Conservation (phyloP, 2,113 vertebrate genomes). For the Cephalopterus ornatus region DNA sequence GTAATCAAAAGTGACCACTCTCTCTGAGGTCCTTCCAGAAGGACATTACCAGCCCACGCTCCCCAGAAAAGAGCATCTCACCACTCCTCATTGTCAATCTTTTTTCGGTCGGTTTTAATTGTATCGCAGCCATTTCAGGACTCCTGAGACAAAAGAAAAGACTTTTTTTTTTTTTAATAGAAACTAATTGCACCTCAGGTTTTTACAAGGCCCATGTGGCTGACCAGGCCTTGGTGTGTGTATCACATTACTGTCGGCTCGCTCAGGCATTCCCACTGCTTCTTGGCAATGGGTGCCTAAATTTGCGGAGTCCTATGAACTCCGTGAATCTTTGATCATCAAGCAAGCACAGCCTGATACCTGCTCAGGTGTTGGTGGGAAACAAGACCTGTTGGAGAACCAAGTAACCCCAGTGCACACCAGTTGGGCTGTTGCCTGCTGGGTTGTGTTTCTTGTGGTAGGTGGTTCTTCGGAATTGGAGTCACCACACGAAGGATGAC, state of each 20-base stretch:
- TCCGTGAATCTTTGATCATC: not conserved
- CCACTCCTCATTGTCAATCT: not conserved
- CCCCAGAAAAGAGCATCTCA: constrained; percentile 29
- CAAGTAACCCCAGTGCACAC: not conserved
- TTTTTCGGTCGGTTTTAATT: not conserved
- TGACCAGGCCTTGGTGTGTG: not conserved
- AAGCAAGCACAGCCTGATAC: not conserved
- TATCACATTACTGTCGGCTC: not conserved
- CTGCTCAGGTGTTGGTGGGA: not conserved
- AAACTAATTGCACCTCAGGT: not conserved
- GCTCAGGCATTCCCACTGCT: not conserved
- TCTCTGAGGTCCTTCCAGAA: constrained; percentile 60
- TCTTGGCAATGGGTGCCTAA: not conserved
- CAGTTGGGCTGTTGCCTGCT: not conserved
- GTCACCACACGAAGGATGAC: not conserved
- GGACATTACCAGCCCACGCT: constrained; percentile 25
- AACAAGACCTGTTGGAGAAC: not conserved
- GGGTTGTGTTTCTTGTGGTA: not conserved
- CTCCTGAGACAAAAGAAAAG: not conserved
- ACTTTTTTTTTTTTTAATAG: not conserved
- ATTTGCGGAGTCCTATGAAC: not conserved
- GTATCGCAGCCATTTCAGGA: not conserved
- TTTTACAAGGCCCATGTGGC: not conserved
- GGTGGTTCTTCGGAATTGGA: not conserved
- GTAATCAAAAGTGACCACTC: constrained; percentile 59